Percentiles rank a stretch among this genome's conserved stretches.
phyloP scores from a whole-genome alignment of 2,797 vertebrate species.

The Enteromius trimaculatus region DNA sequence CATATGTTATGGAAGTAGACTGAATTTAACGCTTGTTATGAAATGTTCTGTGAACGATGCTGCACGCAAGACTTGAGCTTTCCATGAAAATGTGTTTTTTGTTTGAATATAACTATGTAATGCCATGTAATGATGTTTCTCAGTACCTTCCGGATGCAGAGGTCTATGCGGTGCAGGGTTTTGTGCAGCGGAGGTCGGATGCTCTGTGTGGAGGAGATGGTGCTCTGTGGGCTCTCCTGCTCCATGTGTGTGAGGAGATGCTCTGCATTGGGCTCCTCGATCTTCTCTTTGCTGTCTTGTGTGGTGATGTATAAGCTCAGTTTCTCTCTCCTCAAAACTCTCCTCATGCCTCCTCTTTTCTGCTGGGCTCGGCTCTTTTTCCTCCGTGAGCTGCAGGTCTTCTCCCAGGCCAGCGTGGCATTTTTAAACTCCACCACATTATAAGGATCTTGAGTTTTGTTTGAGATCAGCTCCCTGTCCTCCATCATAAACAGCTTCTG shows the following conservation, averaged over 20 bases:
- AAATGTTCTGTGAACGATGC: not conserved
- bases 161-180: slow-evolving; percentile 77
- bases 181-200: slow-evolving; percentile 79
- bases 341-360: slow-evolving; percentile 69
- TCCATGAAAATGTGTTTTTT: not conserved
- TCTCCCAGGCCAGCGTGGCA: slow-evolving; percentile 82
- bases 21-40: not conserved
- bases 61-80: not conserved
- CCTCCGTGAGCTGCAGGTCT: slow-evolving; percentile 57
- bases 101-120: not conserved
- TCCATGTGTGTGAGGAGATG: slow-evolving; percentile 82
- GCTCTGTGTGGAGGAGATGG: slow-evolving; percentile 79
- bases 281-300: slow-evolving; percentile 71
- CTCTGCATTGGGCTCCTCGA: slow-evolving; percentile 70
- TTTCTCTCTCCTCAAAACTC: slow-evolving; percentile 76
- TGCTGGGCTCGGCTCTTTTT: slow-evolving; percentile 25
- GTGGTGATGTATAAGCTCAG: slow-evolving; percentile 76
- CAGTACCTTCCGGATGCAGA: slow-evolving; percentile 75
- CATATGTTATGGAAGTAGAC: not conserved
- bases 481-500: slow-evolving; percentile 84
- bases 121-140: not conserved
- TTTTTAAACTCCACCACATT: slow-evolving; percentile 79
- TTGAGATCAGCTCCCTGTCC: slow-evolving; percentile 71
- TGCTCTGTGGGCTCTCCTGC: slow-evolving; percentile 84
- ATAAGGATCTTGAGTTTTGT: slow-evolving; percentile 72